Evolutionary conservation across 2,888 invertebrate genomes (phyloP), one percentile per base, ranked within the genome.

Genomic region (Drosophila sordidapex): DNA sequence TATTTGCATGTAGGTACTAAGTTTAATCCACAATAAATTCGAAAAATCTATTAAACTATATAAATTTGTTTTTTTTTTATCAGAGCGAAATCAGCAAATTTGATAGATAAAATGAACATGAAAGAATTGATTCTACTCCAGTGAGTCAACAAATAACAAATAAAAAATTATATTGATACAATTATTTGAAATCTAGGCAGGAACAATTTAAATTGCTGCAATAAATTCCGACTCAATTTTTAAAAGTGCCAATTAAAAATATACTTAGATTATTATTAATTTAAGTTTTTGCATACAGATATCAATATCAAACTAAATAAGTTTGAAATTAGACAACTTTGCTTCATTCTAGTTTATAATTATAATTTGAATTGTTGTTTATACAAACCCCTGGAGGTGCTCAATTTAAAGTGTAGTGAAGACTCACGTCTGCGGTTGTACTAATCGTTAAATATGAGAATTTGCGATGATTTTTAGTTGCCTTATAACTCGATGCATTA

Each of bases 401-500:
- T 5, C 0, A 18, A 5, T 11, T 29, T 27, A 49, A 49, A 49
- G 15, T n/a, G 10, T 11, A 1, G 5, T 29, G n/a, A 29, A 29
- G 51, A 27, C 6, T 29, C 6, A 15, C 18, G n/a, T 52, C n/a
- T 31, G 57, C 29, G 18, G 25, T 15, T 38, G n/a, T 40, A 21
- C 8, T 38, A 40, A 29, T 56, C 38, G 38, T 7, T n/a, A 56
- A 13, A 29, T 29, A 56, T 38, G 13, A 40, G 29, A 31, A 29
- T 48, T 35, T 60, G 4, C 13, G 0, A 27, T 49, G 18, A 27
- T 46, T 35, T 57, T 54, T 33, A 10, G 15, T n/a, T 31, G 40
- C 52, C 29, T 25, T n/a, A 25, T 49, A 4, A 1, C 21, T 48
- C 46, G 10, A 35, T 8, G 53, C 70, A 51, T 78, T 74, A 38